These are phyloP conservation scores for Sorex araneus DNA, from an alignment of 2,113 vertebrate species.

Conservation along the genomic window DNA sequence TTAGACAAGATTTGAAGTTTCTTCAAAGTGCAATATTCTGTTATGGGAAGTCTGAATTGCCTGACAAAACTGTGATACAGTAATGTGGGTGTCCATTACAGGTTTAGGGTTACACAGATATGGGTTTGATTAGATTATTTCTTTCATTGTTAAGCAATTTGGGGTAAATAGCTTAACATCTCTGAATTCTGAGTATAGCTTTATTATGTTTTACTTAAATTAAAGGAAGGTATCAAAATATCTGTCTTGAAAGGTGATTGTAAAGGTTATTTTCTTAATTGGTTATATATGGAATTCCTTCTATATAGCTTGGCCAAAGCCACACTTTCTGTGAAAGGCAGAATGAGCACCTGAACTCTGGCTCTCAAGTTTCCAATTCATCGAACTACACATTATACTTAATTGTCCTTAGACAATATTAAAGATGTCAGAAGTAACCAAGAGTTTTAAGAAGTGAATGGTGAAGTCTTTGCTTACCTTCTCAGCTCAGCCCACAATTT, in stretches of 20 bases:
- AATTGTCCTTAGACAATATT: not conserved
- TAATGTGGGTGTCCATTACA: not conserved
- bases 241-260: not conserved
- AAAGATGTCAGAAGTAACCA: not conserved
- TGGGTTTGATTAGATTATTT: not conserved
- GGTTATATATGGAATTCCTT: not conserved
- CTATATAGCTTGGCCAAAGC: not conserved
- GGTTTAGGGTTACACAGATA: not conserved
- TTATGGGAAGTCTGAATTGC: not conserved
- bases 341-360: not conserved
- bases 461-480: not conserved
- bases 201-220: not conserved
- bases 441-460: not conserved
- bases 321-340: not conserved
- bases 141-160: not conserved
- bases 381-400: not conserved
- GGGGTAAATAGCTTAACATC: not conserved
- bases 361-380: not conserved
- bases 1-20: not conserved
- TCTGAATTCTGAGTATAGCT: not conserved
- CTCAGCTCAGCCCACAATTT: not conserved
- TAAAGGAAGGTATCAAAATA: not conserved
- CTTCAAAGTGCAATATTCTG: not conserved
- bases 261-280: not conserved
- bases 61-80: not conserved